Base-by-base conservation (phyloP, 2,888 invertebrate genomes). In the Allolobophora icterica region DNA sequence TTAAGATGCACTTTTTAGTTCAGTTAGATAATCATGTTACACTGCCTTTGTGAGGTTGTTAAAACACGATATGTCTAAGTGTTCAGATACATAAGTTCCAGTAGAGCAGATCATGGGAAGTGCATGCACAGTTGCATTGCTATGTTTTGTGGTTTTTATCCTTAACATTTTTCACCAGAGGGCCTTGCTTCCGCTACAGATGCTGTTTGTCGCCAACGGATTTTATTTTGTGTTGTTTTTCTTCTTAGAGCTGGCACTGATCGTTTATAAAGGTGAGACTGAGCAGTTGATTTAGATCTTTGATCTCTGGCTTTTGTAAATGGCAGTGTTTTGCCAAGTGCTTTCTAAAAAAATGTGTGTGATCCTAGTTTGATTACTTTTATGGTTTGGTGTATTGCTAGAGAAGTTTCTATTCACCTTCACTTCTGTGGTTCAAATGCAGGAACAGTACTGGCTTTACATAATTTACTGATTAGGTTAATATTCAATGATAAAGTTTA, bases 171-270 rank as follows among this genome's bases (percentile, higher is more conserved):
- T 34, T 87, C 34, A 87, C 35, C 35, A 87, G 87, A 87, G 38
- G 38, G 87, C 87, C 21, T 38, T 35, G 87, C 87, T 96, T 90
- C 95, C 95, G 11, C 95, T 95, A 92, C 95, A 96, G 92, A 94
- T 95, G 30, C 92, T 95, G 21, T 93, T 95, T 30, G 95, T 94
- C 91, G 93, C 95, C 90, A 95, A 95, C 94, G 94, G 94, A 87
- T 95, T 95, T 95, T 95, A 95, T 92, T 95, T 95, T 93, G 94
- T 95, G 19, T 93, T 95, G 19, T 95, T 94, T 93, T 93, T 95
- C 40, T 95, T 94, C 93, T 95, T 95, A 94, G 84, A 84, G 24
- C 90, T 40, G 33, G 89, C 91, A 84, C 52, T 45, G 89, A 92
- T 35, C 91, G 89, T 84, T 34, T 89, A 93, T 93, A 21, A 92